Evolutionary conservation across 1,140 invertebrate species (phyloP).

Genomic region (Penaeus chinensis): DNA sequence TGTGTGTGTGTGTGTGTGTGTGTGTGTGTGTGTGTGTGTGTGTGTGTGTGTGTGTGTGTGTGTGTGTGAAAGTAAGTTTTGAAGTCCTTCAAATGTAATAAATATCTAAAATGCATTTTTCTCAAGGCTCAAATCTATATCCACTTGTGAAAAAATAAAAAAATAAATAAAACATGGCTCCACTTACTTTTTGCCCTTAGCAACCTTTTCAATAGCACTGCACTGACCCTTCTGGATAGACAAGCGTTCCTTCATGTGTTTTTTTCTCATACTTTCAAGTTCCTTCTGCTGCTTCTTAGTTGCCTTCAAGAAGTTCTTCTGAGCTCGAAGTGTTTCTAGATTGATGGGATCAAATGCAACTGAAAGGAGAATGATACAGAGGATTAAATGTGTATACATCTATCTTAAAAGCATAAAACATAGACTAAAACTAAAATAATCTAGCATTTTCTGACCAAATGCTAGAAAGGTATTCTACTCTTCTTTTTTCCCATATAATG

Average conservation of each 20-base stretch:
- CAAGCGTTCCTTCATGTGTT: slow-evolving; percentile 92
- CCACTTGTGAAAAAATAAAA: background rate
- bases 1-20: no score
- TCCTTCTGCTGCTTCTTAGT: slow-evolving; percentile 97
- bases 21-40: no score
- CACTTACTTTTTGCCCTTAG: slow-evolving; percentile 89
- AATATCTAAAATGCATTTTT: background rate
- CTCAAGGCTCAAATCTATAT: background rate
- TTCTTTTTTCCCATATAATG: no score
- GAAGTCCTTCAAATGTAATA: no score
- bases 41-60: no score
- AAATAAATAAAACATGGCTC: no score
- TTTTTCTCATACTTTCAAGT: slow-evolving; percentile 89
- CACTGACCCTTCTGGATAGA: slow-evolving; percentile 94
- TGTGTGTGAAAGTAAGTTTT: background rate
- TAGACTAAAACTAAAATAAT: no score
- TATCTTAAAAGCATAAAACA: background rate
- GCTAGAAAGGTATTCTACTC: no score
- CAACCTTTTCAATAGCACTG: slow-evolving; percentile 92
- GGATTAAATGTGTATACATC: background rate
- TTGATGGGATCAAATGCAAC: slow-evolving; percentile 93
- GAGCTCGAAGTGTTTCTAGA: slow-evolving; percentile 86
- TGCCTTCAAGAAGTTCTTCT: slow-evolving; percentile 95
- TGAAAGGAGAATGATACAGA: slow-evolving; percentile 69
- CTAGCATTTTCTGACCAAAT: no score